Evolutionary conservation across 2,888 invertebrate species (phyloP), one percentile per base, ranked within the genome.

Genomic region (Leptopilina syphax): DNA sequence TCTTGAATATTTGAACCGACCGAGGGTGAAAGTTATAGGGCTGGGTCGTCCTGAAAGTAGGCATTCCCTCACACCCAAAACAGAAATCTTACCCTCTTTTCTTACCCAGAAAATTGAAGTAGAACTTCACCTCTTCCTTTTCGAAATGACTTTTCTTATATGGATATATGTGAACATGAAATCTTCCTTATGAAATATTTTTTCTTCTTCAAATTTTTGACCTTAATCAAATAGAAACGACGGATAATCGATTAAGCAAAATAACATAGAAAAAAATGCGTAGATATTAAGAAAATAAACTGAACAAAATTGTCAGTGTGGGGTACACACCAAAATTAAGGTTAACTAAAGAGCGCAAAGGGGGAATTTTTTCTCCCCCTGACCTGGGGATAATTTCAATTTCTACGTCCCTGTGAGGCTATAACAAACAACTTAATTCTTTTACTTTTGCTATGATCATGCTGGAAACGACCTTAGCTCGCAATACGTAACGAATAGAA

Each of bases 11-110:
- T 85, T 87, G 85, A 85, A 84, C 84, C 85, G 84, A 84, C 83
- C 83, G 86, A 89, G 88, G 88, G 88, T 87, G 88, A 89, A 89
- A 87, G 87, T 89, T 87, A 81, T 85, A 85, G 86, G 70, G 79
- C 73, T 76, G 57, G 57, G 34, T 73, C 34, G n/a, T 54, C 73
- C 73, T 27, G 12, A 70, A 70, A 70, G 54, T 70, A 57, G 50
- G 70, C 54, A 54, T 70, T 50, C 50, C 54, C 34, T 57, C 73
- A 73, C 34, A 57, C 50, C 47, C 6, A 47, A 47, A 50, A 65
- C 24, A 9, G 34, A 73, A 63, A 73, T 57, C 57, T 73, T 73
- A 73, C 73, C 41, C 41, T 57, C 24, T 8, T 34, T 73, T 47
- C 5, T 47, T 50, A 50, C 54, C 34, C 34, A n/a, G n/a, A 27